Percentiles rank a stretch among this genome's conserved stretches.
Conservation (phyloP, 2,113 vertebrate species). For the Aegithalos caudatus region DNA sequence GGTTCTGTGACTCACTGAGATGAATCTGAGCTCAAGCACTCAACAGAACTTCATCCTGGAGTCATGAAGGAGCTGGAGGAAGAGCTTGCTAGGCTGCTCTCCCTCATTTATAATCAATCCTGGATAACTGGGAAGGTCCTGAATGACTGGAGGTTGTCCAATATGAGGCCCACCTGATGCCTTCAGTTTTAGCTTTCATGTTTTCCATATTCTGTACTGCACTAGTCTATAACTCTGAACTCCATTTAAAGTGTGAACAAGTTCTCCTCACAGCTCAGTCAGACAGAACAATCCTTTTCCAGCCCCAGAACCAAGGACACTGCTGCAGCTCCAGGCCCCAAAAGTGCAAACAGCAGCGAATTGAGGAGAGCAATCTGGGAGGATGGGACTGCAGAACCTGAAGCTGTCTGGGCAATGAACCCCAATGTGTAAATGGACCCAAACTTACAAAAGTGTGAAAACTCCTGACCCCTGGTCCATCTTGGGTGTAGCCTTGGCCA, state of each 20-base stretch:
- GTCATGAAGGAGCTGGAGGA: neutral
- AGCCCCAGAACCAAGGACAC: neutral
- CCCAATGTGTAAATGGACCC: neutral
- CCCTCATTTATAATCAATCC: neutral
- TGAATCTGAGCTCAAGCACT: neutral
- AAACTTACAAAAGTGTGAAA: neutral
- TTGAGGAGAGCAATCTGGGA: neutral
- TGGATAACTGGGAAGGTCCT: neutral
- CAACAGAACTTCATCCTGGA: neutral
- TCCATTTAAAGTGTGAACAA: neutral
- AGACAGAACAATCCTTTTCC: neutral
- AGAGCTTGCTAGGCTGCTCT: neutral
- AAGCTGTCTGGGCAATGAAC: neutral
- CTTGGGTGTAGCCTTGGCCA: neutral
- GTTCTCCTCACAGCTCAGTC: neutral
- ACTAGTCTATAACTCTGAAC: neutral
- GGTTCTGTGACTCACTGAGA: accelerated
- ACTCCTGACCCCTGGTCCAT: neutral
- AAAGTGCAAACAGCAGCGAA: neutral
- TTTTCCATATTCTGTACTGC: neutral
- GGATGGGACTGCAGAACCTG: neutral
- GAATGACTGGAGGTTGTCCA: neutral
- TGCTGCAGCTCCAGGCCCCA: neutral
- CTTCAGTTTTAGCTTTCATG: neutral
- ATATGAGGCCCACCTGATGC: neutral